Conservation (phyloP, 2,113 vertebrate species). For the human region GRCh38 chr1:165930001-165930500, state of each 20-base stretch:
- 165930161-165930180: too few species aligned
- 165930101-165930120: fast-evolving
- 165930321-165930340: not conserved
- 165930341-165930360: not conserved
- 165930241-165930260: not conserved
- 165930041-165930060: fast-evolving
- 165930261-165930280: not conserved
- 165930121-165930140: not conserved
- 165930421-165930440: fast-evolving
- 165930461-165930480: fast-evolving
- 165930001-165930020: not conserved
- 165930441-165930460: fast-evolving
- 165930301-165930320: not conserved
- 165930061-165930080: fast-evolving
- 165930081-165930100: not conserved
- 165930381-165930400: not conserved
- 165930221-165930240: not conserved
- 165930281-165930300: not conserved
- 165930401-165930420: not conserved
- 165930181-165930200: not conserved
- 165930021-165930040: not conserved
- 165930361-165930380: not conserved
- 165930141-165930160: not conserved
- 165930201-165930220: not conserved
- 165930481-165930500: too few species aligned